These are phyloP conservation scores for Tenthredo amoena DNA, from an alignment of 2,888 invertebrate genomes.

Conservation along the genomic window DNA sequence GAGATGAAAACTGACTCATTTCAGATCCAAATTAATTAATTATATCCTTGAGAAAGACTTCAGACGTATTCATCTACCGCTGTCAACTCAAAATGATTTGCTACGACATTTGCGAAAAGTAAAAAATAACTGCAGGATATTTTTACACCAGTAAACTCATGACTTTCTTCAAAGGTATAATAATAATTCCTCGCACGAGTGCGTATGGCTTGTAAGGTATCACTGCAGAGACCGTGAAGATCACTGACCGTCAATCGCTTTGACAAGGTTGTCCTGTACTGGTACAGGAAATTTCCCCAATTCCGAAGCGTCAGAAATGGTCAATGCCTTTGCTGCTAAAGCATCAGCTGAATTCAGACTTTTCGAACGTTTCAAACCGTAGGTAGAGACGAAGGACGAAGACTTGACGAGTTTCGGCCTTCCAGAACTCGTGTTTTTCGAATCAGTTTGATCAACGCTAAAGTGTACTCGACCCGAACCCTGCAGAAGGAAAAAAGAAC, in stretches of 20 bases:
- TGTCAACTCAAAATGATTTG: neutral
- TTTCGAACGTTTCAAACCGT: constrained; percentile 88
- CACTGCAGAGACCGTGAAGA: constrained; percentile 9
- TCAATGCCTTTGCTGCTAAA: constrained; percentile 81
- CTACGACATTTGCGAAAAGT: neutral
- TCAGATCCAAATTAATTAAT: neutral
- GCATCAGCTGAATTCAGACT: constrained; percentile 90
- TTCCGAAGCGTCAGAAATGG: constrained; percentile 83
- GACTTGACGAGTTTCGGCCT: constrained; percentile 75
- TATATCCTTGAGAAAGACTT: neutral
- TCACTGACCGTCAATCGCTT: constrained; percentile 85
- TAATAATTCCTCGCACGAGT: constrained; percentile 28
- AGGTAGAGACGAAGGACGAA: constrained; percentile 73
- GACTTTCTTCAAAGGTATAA: constrained; percentile 42
- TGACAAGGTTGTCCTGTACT: constrained; percentile 86
- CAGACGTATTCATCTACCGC: neutral
- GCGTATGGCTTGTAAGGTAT: neutral
- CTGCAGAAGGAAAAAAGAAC: neutral
- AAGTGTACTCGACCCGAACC: constrained; percentile 56
- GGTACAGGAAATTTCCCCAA: constrained; percentile 88
- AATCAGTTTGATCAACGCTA: constrained; percentile 57
- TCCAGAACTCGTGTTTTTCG: constrained; percentile 58
- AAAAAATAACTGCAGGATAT: neutral
- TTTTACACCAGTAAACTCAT: constrained; percentile 8
- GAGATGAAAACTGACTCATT: neutral